Evolutionary conservation across 2,888 invertebrate species (phyloP).

Genomic region (Leptopterna dolabrata): DNA sequence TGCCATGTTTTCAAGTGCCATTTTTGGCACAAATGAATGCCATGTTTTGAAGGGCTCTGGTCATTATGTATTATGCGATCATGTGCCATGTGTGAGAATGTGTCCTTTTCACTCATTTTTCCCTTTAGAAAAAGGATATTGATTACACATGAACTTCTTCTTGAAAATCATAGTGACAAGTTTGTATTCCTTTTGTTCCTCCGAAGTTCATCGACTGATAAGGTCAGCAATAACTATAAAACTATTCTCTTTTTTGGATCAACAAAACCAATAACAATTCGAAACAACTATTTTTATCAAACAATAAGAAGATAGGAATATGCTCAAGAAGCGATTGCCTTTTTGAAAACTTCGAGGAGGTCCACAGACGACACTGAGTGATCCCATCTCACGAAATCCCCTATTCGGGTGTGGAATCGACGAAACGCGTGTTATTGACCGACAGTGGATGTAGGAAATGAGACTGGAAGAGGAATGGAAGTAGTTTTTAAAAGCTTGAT

Average conservation of each 20-base stretch:
- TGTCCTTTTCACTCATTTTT: too few species aligned
- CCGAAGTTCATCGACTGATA: too few species aligned
- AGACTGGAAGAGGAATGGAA: not conserved
- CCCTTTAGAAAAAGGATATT: too few species aligned
- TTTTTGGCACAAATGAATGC: too few species aligned
- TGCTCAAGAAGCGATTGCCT: not conserved
- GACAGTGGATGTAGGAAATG: not conserved
- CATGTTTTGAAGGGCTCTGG: too few species aligned
- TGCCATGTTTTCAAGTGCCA: too few species aligned
- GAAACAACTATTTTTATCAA: not conserved
- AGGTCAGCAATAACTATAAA: not conserved
- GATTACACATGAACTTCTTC: too few species aligned
- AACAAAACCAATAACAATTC: not conserved
- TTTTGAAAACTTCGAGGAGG: not conserved
- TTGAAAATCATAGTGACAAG: too few species aligned
- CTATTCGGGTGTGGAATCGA: not conserved
- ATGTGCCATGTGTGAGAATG: too few species aligned
- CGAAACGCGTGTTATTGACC: not conserved
- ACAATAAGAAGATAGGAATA: too few species aligned
- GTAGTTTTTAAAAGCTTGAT: constrained; percentile 29
- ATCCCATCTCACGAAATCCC: not conserved
- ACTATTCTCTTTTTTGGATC: not conserved
- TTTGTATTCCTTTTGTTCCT: too few species aligned
- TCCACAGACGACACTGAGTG: not conserved
- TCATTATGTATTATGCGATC: too few species aligned